Conservation (phyloP, 1,140 invertebrate genomes). For the Micrasema minimum region DNA sequence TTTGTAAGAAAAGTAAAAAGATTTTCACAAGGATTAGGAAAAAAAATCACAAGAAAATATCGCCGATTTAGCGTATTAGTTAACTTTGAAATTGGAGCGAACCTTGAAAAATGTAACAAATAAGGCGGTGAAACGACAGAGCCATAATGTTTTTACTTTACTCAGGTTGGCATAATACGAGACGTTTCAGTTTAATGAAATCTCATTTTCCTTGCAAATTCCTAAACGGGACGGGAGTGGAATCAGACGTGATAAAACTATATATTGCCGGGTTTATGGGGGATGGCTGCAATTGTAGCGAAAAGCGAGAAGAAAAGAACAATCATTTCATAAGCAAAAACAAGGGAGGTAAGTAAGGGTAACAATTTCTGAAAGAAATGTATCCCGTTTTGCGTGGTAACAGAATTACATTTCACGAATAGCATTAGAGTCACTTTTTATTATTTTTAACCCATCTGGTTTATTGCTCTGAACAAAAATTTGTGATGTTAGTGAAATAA, state of each 20-base stretch:
- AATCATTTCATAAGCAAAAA: slow-evolving; percentile 23
- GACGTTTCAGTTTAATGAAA: slow-evolving; percentile 51
- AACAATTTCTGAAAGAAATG: background rate
- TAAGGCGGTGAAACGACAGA: slow-evolving; percentile 10
- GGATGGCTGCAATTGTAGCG: slow-evolving; percentile 10
- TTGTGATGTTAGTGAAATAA: too few species aligned
- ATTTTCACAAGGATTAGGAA: too few species aligned
- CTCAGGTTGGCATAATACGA: slow-evolving; percentile 34
- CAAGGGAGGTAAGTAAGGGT: background rate
- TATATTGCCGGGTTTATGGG: slow-evolving; percentile 41
- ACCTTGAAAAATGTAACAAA: slow-evolving; percentile 3
- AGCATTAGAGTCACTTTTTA: too few species aligned
- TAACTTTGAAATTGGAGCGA: slow-evolving; percentile 12
- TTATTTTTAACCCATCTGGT: too few species aligned
- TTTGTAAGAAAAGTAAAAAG: too few species aligned
- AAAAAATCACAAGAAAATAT: too few species aligned
- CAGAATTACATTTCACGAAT: background rate
- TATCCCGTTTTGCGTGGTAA: too few species aligned
- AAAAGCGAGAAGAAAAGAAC: background rate
- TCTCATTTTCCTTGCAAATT: slow-evolving; percentile 53
- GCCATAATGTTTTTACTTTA: slow-evolving; percentile 33
- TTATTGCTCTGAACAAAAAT: too few species aligned
- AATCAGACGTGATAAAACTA: slow-evolving; percentile 53
- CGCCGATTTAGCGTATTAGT: too few species aligned
- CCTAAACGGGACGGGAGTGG: slow-evolving; percentile 37